Base-by-base conservation (phyloP, 64 coral and sea anemone genomes). In the Catalaphyllia jardinei region DNA sequence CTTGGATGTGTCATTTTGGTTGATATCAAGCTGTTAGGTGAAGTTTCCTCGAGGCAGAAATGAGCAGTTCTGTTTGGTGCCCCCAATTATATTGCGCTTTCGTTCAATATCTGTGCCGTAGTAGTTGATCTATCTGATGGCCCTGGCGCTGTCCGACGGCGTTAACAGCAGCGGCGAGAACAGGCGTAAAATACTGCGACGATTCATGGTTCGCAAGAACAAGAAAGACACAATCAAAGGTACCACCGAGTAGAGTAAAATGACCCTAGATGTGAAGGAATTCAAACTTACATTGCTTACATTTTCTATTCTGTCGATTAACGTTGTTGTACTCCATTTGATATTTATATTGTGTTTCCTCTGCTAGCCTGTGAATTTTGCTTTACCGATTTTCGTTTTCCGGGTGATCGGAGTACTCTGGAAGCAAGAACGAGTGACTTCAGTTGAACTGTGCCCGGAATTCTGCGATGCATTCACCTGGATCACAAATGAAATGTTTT, bases 201-300 rank as follows among this genome's bases (percentile, higher is more conserved):
- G 95, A 78, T 93, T 96, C 83, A 71, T 96, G 59, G 92, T 88
- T 72, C 87, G 95, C 76, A 96, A 93, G 88, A 93, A 89, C 82
- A 93, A 91, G 60, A 93, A 93, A 57, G 88, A 83, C n/a, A 87
- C 95, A 29, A 60, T 93, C 78, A 80, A 92, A 91, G 95, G 95
- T 96, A 96, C 84, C 51, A 87, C 20, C 35, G 35, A 85, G 22
- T 69, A 39, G 2, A 18, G 35, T 27, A 50, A 71, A 27, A 57
- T 67, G 76, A 79, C 74, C 76, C 24, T 13, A 89, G 16, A 65
- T 76, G 67, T 89, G 82, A 57, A 77, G 73, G 71, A 83, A 89
- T 71, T 93, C 52, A 39, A 65, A 83, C 49, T 93, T 30, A 24
- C 42, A 61, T 52, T 50, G 24, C 62, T 85, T 83, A 71, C 71